phyloP scores from a whole-genome alignment of 2,797 vertebrate species.

The Poeciliopsis gracilis region DNA sequence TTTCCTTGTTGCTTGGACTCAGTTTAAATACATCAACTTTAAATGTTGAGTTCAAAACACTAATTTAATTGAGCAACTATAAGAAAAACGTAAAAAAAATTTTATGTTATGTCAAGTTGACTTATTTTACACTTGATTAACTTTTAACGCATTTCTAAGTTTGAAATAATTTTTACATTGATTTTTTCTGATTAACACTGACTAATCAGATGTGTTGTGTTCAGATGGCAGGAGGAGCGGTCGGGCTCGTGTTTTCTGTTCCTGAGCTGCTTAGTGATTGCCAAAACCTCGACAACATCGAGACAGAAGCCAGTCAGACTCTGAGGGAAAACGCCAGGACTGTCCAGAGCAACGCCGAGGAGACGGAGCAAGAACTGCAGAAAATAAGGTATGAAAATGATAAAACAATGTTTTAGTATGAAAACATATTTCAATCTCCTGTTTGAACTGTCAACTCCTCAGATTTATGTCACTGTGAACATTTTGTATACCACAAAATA shows the following conservation, averaged over 20 bases:
- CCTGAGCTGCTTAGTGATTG: background rate
- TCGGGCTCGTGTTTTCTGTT: constrained; percentile 1
- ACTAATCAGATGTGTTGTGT: background rate
- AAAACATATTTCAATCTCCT: background rate
- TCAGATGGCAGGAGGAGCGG: constrained; percentile 3
- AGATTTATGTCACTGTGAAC: too few relatives aligned
- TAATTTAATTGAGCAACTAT: too few relatives aligned
- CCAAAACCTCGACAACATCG: background rate
- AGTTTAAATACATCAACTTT: too few relatives aligned
- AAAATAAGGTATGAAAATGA: background rate
- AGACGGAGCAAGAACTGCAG: background rate
- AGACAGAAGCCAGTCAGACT: background rate
- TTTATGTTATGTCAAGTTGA: too few relatives aligned
- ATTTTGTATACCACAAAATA: background rate
- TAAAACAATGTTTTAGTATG: too few relatives aligned
- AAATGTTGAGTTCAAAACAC: too few relatives aligned
- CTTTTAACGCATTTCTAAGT: too few relatives aligned
- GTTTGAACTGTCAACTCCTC: background rate
- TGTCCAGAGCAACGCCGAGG: background rate
- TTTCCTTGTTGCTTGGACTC: too few relatives aligned
- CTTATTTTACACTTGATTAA: too few relatives aligned
- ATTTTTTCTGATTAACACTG: background rate
- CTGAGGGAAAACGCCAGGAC: background rate
- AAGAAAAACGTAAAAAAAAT: too few relatives aligned
- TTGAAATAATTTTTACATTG: too few relatives aligned